Conservation (phyloP, 2,113 vertebrate genomes). For the Daphoenositta chrysoptera region DNA sequence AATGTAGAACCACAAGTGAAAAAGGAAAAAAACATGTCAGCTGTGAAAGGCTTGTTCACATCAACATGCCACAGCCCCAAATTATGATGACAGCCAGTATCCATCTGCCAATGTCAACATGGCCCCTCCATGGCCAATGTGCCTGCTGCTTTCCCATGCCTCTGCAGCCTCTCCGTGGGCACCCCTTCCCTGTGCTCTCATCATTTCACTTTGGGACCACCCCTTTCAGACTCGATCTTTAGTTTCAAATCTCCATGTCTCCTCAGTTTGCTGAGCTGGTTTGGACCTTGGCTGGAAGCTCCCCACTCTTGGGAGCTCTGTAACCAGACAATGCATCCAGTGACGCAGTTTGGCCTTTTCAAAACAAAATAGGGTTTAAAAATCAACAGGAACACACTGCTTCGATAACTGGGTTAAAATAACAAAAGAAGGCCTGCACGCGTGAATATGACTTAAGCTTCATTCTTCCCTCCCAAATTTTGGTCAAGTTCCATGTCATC, state of each 20-base stretch:
- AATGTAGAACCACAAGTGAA: neutral
- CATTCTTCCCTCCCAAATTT: neutral
- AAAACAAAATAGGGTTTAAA: constrained; percentile 8
- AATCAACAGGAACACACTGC: constrained; percentile 1
- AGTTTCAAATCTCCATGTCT: neutral
- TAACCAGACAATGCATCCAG: neutral
- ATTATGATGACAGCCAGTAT: neutral
- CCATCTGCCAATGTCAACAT: accelerated
- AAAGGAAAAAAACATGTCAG: neutral
- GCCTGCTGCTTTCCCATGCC: neutral
- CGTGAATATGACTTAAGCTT: neutral
- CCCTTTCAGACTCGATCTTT: neutral
- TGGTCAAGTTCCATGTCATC: neutral
- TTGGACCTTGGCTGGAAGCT: neutral
- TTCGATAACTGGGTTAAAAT: constrained; percentile 12
- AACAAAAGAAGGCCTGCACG: neutral
- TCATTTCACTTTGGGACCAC: neutral
- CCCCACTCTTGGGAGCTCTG: neutral
- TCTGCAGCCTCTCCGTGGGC: neutral
- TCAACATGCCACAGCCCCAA: accelerated
- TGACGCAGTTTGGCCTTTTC: neutral
- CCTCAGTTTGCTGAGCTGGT: neutral
- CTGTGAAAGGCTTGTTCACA: neutral
- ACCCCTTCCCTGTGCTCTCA: neutral
- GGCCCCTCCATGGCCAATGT: accelerated